A percentile compares a stretch with the other conserved stretches of the same genome.
These are phyloP conservation scores for Glaucidium brasilianum DNA, from an alignment of 2,113 vertebrate genomes.

Conservation along the genomic window DNA sequence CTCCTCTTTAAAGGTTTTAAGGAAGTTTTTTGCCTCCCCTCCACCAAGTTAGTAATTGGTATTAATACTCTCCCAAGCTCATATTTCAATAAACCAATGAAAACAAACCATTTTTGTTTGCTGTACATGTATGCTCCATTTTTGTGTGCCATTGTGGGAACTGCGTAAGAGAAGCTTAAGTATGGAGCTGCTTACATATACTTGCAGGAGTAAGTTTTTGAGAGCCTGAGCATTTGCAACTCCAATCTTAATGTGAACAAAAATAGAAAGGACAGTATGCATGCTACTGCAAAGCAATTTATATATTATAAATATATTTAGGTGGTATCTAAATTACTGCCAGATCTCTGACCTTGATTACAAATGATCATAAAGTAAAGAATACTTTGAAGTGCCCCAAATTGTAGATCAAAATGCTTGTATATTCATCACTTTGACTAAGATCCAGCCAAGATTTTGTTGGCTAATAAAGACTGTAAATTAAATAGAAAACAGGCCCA, in stretches of 20 bases:
- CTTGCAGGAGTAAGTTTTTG: background rate
- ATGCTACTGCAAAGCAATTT: conserved; percentile 5
- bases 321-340: conserved; percentile 46
- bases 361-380: conserved; percentile 45
- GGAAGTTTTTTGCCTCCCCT: background rate
- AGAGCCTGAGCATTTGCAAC: background rate
- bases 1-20: background rate
- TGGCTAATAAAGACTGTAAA: conserved; percentile 55
- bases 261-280: background rate
- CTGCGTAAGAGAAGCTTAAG: background rate
- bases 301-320: conserved; percentile 14
- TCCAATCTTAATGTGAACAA: background rate
- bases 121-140: background rate
- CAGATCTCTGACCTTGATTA: conserved; percentile 46
- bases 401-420: conserved; percentile 16
- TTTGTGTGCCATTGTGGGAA: background rate
- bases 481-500: conserved; percentile 56
- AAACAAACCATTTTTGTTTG: background rate
- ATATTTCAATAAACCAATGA: background rate
- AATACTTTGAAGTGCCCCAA: conserved; percentile 44
- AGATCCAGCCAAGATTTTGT: conserved; percentile 53
- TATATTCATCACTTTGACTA: conserved; percentile 44
- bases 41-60: background rate
- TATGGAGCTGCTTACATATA: background rate
- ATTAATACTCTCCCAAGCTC: background rate